Conservation (phyloP, 2,797 vertebrate genomes). For the Eulemur albifrons region DNA sequence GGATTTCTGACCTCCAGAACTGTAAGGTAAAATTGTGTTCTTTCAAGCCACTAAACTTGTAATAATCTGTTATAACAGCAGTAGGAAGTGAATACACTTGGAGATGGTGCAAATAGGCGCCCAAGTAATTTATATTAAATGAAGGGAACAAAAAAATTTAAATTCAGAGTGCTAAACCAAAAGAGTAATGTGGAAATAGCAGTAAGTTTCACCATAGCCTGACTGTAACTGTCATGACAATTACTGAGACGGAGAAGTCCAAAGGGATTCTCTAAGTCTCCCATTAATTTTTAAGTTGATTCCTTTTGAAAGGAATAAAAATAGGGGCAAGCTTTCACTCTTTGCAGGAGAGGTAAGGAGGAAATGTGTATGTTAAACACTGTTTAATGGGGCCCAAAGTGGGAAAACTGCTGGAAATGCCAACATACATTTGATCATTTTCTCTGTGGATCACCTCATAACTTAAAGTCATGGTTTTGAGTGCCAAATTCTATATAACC, state of each 20-base stretch:
- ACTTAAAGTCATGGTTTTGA: neutral
- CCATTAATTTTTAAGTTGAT: neutral
- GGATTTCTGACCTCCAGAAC: neutral
- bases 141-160: neutral
- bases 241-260: neutral
- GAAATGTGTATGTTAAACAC: neutral
- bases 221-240: fast-evolving
- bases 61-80: neutral
- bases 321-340: neutral
- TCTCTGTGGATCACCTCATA: neutral
- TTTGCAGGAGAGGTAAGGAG: neutral
- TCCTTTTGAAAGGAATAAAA: neutral
- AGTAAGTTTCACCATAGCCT: neutral
- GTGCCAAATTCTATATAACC: neutral
- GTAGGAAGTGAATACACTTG: neutral
- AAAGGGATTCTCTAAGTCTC: neutral
- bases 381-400: neutral
- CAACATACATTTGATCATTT: neutral
- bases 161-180: neutral
- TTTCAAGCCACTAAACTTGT: neutral
- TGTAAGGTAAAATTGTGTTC: neutral
- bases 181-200: neutral
- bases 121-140: neutral
- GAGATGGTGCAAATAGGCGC: neutral
- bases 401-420: neutral